These are phyloP conservation scores for Lamellibrachia columna DNA, from an alignment of 2,888 invertebrate species.

Conservation along the genomic window DNA sequence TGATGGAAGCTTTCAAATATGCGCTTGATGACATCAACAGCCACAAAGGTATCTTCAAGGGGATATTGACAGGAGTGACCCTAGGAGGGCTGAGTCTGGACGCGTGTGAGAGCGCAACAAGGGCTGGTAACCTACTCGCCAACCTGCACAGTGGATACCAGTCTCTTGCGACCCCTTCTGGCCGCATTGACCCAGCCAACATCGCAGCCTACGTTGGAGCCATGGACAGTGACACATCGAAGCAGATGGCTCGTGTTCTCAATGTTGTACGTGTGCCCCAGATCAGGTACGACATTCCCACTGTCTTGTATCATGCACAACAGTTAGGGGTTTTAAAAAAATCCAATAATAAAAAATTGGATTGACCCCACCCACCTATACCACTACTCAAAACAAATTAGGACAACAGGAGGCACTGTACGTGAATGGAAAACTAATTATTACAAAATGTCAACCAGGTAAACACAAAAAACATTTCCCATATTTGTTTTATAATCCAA, in stretches of 20 bases:
- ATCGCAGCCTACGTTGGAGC: conserved; percentile 56
- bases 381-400: too few species aligned
- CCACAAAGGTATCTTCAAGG: conserved; percentile 54
- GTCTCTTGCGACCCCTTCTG: conserved; percentile 17
- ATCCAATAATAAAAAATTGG: too few species aligned
- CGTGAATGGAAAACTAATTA: too few species aligned
- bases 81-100: conserved; percentile 59
- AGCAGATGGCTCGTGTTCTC: conserved; percentile 55
- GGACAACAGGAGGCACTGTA: too few species aligned
- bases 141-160: conserved; percentile 50
- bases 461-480: too few species aligned
- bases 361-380: too few species aligned
- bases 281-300: conserved; percentile 39
- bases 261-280: conserved; percentile 55
- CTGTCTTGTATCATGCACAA: too few species aligned
- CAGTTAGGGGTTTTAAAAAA: too few species aligned
- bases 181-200: conserved; percentile 43
- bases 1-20: conserved; percentile 60
- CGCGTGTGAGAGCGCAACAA: conserved; percentile 53
- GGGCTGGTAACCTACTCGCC: conserved; percentile 59
- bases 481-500: too few species aligned
- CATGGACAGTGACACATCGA: conserved; percentile 52
- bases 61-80: conserved; percentile 50
- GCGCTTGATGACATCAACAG: conserved; percentile 56
- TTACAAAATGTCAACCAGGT: too few species aligned